Evolutionary conservation across 2,888 invertebrate genomes (phyloP), one percentile per base, ranked within the genome.

Genomic region (Parapristionchus giblindavisi): DNA sequence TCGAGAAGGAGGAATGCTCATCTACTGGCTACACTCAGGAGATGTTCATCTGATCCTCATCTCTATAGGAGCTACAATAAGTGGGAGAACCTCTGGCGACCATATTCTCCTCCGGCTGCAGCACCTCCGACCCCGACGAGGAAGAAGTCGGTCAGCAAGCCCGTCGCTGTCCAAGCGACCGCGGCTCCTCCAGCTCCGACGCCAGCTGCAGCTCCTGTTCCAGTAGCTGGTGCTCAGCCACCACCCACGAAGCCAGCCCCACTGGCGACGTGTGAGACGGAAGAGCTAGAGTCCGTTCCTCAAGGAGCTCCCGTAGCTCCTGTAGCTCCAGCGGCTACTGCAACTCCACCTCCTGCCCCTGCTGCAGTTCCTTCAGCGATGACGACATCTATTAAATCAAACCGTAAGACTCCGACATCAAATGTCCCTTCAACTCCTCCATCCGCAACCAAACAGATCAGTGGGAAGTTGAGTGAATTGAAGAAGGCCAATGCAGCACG

Each of bases 41-140:
- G 80, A 38, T 87, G 86, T 77, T 77, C 78, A 11, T 86, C 85
- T 27, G 87, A 87, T 75, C 87, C 87, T 0, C 75, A 82, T 34
- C 61, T 87, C 51, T 87, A 87, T 77, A 79, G 82, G 38, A 84
- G 85, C 68, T 87, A 78, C 75, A 85, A 87, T 63, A 79, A 82
- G 48, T 87, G 87, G 87, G 79, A 81, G 73, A 75, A 75, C 4
- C 68, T 84, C 27, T 79, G 80, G 21, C 73, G 78, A 21, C 80
- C 83, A 11, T 79, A 80, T 75, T 76, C 77, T 21, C 80, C 80
- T 5, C 76, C 74, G 14, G 77, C 79, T 58, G 74, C 76, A 11
- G 73, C 76, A 14, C 75, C 75, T 24, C 76, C 75, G 3, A 76
- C 79, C 54, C 74, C 77, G 24, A 65, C 36, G 34, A 40, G 21